These are phyloP conservation scores for Drosophila kepulauana DNA, from an alignment of 1,140 invertebrate species.

Conservation along the genomic window DNA sequence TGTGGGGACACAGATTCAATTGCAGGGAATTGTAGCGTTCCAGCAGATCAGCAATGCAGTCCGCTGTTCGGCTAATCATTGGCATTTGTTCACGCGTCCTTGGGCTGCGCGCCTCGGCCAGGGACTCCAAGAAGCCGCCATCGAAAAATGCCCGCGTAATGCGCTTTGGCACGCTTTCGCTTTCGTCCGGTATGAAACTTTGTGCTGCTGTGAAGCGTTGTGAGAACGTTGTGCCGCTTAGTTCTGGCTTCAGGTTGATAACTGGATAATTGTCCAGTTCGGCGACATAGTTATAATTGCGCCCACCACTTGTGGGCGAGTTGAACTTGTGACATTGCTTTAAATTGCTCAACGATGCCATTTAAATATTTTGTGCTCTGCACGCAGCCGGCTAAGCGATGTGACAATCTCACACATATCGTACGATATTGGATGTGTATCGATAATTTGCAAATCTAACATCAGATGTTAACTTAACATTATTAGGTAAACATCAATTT, in stretches of 20 bases:
- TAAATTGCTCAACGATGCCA: slow-evolving; percentile 62
- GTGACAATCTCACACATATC: background rate
- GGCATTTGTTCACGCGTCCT: slow-evolving; percentile 82
- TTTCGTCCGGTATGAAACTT: slow-evolving; percentile 82
- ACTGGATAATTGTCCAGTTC: slow-evolving; percentile 48
- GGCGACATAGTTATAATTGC: slow-evolving; percentile 21
- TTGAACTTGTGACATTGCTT: slow-evolving; percentile 56
- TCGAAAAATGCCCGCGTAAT: slow-evolving; percentile 86
- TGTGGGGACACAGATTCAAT: slow-evolving; percentile 83
- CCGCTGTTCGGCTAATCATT: slow-evolving; percentile 75
- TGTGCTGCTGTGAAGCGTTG: slow-evolving; percentile 39
- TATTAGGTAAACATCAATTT: no score
- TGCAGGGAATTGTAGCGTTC: slow-evolving; percentile 71
- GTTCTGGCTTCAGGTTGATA: slow-evolving; percentile 53
- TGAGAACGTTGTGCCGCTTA: slow-evolving; percentile 14
- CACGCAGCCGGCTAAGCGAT: slow-evolving; percentile 10
- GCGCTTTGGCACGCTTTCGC: slow-evolving; percentile 85
- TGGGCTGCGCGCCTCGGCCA: slow-evolving; percentile 84
- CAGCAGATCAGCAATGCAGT: slow-evolving; percentile 69
- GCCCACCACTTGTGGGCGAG: slow-evolving; percentile 10
- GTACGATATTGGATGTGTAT: no score
- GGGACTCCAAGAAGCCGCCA: slow-evolving; percentile 86
- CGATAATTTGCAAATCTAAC: no score
- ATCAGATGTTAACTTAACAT: no score
- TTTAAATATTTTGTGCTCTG: slow-evolving; percentile 33